These are phyloP conservation scores for Grus americana DNA, from an alignment of 2,113 vertebrate genomes.

Conservation along the genomic window DNA sequence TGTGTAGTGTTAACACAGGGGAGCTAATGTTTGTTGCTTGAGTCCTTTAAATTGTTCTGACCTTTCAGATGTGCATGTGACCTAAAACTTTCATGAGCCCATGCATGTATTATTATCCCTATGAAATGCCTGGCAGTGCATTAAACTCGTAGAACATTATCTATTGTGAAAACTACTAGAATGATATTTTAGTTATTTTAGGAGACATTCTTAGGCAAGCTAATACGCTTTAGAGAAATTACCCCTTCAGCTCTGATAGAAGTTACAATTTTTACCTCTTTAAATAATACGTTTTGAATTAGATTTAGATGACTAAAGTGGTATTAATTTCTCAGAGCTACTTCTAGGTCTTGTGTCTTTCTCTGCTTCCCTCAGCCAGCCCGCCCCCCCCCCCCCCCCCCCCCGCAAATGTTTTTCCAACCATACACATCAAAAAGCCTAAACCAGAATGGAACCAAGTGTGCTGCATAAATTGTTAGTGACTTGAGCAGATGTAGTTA, in stretches of 20 bases:
- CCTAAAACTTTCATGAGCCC: not conserved
- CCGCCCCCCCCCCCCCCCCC: rapidly evolving
- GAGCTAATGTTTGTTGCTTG: not conserved
- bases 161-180: not conserved
- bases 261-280: not conserved
- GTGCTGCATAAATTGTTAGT: not conserved
- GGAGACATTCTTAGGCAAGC: not conserved
- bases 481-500: not conserved
- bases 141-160: not conserved
- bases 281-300: slow-evolving; percentile 28
- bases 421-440: not conserved
- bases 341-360: not conserved
- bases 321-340: not conserved
- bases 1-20: not conserved
- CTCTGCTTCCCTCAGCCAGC: not conserved
- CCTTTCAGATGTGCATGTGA: not conserved
- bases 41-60: not conserved
- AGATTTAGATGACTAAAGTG: not conserved
- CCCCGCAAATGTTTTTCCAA: not conserved
- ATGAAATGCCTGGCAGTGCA: not conserved
- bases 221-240: not conserved
- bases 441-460: not conserved
- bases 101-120: not conserved
- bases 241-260: not conserved
- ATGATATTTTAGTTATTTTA: not conserved